Base-by-base conservation (phyloP, 2,888 invertebrate species). In the Allacma fusca region DNA sequence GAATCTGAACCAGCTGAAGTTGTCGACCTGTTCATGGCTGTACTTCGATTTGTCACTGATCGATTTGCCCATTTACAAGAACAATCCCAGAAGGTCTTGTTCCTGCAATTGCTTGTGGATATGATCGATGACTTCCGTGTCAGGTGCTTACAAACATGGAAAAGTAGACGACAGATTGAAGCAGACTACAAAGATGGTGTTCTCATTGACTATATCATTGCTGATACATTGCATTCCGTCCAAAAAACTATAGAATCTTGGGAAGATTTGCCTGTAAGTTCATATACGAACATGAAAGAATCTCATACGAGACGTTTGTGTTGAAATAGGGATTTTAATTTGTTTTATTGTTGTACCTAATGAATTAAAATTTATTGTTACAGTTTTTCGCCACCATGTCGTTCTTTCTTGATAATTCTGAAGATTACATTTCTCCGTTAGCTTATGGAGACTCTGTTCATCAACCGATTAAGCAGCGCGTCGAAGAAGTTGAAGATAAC, bases 1-100 rank as follows among this genome's bases (percentile, higher is more conserved):
- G 76, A 80, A n/a, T 81, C 84, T 19, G 83, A 82, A 13, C 83
- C 83, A 24, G 76, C 82, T 1, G 84, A 84, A 80, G 83, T 84
- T 44, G 80, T 79, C 1, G 83, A 84, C 65, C 72, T 84, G 24
- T 84, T 84, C 43, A 67, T 81, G 26, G 82, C 82, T 24, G 79
- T 83, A n/a, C 77, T 82, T 1, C 77, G 81, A 43, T 83, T 81
- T 70, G 79, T 83, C 5, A 81, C 80, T 12, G 82, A 82, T 28
- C 77, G 84, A 29, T 84, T 84, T 65, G 80, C 83, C 4, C 81
- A 82, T 75, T 77, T 84, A 24, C 75, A 80, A 44, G 81, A 83
- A 50, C 81, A 80, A 1, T 80, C 80, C 16, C 82, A 84, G 26
- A 80, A 78, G 50, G 62, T 82, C 2, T 79, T 80, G 24, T 84